A percentile compares a stretch with the other conserved stretches of the same genome.
Conservation (phyloP, 2,888 invertebrate genomes). For the Caenorhabditis sinica region DNA sequence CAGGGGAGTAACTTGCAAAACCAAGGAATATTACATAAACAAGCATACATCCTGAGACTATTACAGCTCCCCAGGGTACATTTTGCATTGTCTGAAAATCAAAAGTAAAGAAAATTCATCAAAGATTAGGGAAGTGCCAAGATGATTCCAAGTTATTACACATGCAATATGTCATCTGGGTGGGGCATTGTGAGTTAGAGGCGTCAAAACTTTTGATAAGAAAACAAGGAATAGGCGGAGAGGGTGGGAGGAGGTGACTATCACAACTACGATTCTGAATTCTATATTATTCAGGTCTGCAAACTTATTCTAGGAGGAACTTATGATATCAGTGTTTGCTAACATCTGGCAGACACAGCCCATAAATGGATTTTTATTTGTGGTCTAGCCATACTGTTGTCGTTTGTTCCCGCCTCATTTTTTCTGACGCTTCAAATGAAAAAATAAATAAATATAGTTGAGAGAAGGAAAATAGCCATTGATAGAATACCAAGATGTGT, state of each 20-base stretch:
- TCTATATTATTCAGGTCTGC: too few species aligned
- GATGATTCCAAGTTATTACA: not conserved
- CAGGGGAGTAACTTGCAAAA: slow-evolving; percentile 37
- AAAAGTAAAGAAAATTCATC: not conserved
- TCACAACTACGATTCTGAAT: not conserved
- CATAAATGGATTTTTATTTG: not conserved
- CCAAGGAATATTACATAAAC: slow-evolving; percentile 49
- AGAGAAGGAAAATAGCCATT: not conserved
- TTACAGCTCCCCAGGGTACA: slow-evolving; percentile 33
- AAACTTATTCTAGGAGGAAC: not conserved
- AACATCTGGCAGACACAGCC: not conserved
- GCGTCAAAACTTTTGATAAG: not conserved
- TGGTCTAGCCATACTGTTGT: not conserved
- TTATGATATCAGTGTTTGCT: not conserved
- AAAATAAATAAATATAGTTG: not conserved
- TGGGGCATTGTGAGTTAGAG: slow-evolving; percentile 1
- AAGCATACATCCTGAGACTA: slow-evolving; percentile 41
- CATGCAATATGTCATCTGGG: slow-evolving; percentile 7
- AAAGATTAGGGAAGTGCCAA: not conserved
- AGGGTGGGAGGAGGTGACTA: not conserved
- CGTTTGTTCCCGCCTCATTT: not conserved
- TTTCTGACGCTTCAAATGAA: not conserved
- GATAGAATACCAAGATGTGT: not conserved
- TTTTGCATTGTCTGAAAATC: slow-evolving; percentile 18
- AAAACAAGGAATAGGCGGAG: not conserved